Conservation (phyloP, 2,888 invertebrate species). For the Drosophila subquinaria region DNA sequence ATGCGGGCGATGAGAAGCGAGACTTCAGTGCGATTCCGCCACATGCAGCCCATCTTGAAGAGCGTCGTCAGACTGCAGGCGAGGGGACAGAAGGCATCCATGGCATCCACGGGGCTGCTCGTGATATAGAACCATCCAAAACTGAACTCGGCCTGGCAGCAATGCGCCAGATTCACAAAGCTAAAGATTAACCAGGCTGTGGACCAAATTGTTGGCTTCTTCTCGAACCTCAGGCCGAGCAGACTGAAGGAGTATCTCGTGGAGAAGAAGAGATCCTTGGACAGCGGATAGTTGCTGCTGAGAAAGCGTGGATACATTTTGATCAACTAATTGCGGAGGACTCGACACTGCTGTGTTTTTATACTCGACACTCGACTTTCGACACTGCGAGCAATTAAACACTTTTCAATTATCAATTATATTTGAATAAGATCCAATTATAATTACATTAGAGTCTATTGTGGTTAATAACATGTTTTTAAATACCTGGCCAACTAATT, state of each 20-base stretch:
- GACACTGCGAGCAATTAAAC: conserved; percentile 2
- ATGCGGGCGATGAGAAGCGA: conserved; percentile 50
- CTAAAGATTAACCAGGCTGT: conserved; percentile 59
- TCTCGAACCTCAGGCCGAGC: conserved; percentile 54
- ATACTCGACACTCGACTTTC: conserved; percentile 17
- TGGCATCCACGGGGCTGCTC: conserved; percentile 61
- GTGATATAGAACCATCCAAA: conserved; percentile 62
- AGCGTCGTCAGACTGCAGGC: conserved; percentile 72
- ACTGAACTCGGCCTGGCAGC: conserved; percentile 69
- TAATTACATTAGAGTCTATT: conserved; percentile 11
- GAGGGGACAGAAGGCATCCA: conserved; percentile 73
- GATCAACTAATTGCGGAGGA: background rate
- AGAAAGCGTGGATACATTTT: conserved; percentile 65
- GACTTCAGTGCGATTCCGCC: conserved; percentile 60
- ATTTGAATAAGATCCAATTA: conserved; percentile 1
- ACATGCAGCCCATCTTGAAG: conserved; percentile 66
- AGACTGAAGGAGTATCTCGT: conserved; percentile 60
- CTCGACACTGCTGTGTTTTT: conserved; percentile 20
- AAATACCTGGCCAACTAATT: conserved; percentile 40
- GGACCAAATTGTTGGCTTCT: conserved; percentile 20
- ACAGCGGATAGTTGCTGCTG: conserved; percentile 53
- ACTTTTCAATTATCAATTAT: conserved; percentile 7
- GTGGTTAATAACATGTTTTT: conserved; percentile 50
- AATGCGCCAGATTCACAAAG: conserved; percentile 65
- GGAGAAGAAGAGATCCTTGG: conserved; percentile 66